phyloP scores from a whole-genome alignment of 1,140 invertebrate genomes.

The Phymorhynchus buccinoides region DNA sequence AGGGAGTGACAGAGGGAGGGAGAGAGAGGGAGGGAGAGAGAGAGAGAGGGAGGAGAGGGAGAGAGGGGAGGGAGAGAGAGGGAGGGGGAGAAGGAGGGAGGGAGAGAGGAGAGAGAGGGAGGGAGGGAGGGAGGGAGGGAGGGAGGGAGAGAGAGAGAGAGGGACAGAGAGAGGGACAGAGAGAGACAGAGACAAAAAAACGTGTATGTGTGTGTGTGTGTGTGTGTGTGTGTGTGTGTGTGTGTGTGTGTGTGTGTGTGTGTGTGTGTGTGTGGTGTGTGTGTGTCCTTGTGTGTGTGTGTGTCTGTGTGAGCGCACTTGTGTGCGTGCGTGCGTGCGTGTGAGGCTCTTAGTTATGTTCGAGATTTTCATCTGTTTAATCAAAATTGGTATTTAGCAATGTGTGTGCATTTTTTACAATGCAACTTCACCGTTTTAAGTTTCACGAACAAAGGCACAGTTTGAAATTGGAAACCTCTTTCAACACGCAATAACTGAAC shows the following conservation, averaged over 20 bases:
- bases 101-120: background rate
- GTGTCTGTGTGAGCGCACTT: background rate
- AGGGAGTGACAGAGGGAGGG: background rate
- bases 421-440: too few species aligned
- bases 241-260: constrained; percentile 1
- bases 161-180: background rate
- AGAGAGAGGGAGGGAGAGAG: background rate
- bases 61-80: background rate
- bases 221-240: constrained; percentile 16
- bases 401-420: too few species aligned
- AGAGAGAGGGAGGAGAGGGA: background rate
- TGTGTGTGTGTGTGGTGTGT: constrained; percentile 2
- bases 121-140: background rate
- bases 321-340: background rate
- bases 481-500: too few species aligned
- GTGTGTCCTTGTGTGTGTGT: background rate
- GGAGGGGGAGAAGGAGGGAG: background rate
- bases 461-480: too few species aligned
- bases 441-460: too few species aligned
- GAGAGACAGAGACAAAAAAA: background rate
- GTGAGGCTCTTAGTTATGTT: background rate
- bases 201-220: background rate
- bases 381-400: too few species aligned
- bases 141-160: background rate
- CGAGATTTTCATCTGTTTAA: too few species aligned